These are phyloP conservation scores for Halocynthia aurantium DNA, from an alignment of 23 tunicate genomes.

Conservation along the genomic window DNA sequence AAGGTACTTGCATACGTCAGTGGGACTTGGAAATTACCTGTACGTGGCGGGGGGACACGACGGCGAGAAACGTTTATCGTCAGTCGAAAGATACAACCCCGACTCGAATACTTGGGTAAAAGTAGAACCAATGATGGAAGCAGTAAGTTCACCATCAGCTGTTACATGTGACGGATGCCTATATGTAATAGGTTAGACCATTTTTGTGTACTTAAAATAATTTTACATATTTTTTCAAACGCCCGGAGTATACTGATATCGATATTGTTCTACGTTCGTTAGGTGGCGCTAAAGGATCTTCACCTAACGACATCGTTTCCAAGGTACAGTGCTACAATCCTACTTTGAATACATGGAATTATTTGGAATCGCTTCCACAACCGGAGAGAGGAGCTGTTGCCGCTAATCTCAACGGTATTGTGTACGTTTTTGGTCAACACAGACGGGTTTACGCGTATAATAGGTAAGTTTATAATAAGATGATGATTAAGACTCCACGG, in stretches of 20 bases:
- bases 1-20: slow-evolving; percentile 83
- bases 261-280: neutral
- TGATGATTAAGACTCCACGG: neutral
- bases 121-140: slow-evolving; percentile 42
- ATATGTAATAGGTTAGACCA: slow-evolving; percentile 57
- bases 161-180: slow-evolving; percentile 73
- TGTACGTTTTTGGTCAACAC: slow-evolving; percentile 85
- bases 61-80: slow-evolving; percentile 37
- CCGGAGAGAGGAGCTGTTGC: slow-evolving; percentile 91
- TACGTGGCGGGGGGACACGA: slow-evolving; percentile 94
- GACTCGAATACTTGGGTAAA: slow-evolving; percentile 80
- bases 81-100: slow-evolving; percentile 87
- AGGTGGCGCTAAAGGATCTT: slow-evolving; percentile 87
- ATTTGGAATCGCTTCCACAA: slow-evolving; percentile 58
- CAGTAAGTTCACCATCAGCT: slow-evolving; percentile 54
- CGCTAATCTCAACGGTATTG: slow-evolving; percentile 62
- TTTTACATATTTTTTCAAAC: too few species aligned
- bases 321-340: slow-evolving; percentile 78
- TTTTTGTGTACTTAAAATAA: too few species aligned
- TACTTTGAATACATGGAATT: slow-evolving; percentile 39
- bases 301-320: slow-evolving; percentile 43
- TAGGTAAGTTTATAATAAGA: slow-evolving; percentile 34
- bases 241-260: too few species aligned
- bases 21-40: slow-evolving; percentile 57
- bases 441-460: slow-evolving; percentile 65